These are phyloP conservation scores for Tachysurus vachellii DNA, from an alignment of 2,113 vertebrate genomes.

Conservation along the genomic window DNA sequence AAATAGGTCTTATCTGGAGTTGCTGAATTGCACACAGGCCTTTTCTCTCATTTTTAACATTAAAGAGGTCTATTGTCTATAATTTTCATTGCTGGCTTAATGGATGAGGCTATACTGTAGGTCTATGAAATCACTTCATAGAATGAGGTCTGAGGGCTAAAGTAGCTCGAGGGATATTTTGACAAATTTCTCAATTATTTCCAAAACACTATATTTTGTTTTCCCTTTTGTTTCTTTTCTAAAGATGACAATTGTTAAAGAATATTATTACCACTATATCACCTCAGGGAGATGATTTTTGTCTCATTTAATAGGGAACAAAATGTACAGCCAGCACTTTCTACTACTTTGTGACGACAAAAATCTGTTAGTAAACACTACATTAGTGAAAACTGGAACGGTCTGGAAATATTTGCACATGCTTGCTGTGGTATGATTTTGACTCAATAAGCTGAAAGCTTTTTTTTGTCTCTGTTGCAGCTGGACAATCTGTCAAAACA, in stretches of 20 bases:
- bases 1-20: neutral
- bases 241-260: neutral
- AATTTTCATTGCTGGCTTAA: too few relatives aligned
- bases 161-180: neutral
- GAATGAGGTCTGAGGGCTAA: neutral
- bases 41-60: too few relatives aligned
- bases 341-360: neutral
- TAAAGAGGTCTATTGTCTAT: too few relatives aligned
- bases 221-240: neutral
- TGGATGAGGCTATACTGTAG: too few relatives aligned
- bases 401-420: neutral
- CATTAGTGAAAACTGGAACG: neutral
- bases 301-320: neutral
- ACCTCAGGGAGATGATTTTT: neutral
- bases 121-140: neutral
- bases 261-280: neutral
- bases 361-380: neutral
- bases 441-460: neutral
- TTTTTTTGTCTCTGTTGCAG: constrained; percentile 18
- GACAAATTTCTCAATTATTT: neutral
- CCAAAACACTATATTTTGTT: neutral
- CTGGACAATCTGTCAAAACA: constrained; percentile 75
- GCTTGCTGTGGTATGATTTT: neutral
- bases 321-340: neutral
- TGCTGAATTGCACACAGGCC: too few relatives aligned